These are phyloP conservation scores for Scytalopus superciliaris DNA, from an alignment of 2,113 vertebrate species.

Conservation along the genomic window DNA sequence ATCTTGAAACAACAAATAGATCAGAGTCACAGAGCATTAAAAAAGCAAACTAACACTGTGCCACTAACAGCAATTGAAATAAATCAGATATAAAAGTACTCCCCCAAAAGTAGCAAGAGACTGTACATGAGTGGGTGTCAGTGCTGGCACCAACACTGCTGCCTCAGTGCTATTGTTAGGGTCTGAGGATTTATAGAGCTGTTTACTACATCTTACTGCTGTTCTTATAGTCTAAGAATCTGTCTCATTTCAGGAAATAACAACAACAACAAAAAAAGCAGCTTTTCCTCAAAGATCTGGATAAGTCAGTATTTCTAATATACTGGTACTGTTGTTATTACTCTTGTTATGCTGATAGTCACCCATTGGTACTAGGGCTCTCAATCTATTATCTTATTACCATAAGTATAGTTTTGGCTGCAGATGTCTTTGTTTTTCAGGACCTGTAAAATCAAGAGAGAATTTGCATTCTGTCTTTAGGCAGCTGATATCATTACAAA, in stretches of 20 bases:
- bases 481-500: not conserved
- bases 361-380: not conserved
- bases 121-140: constrained; percentile 2
- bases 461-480: not conserved
- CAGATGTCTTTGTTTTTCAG: not conserved
- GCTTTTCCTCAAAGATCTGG: not conserved
- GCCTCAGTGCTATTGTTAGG: not conserved
- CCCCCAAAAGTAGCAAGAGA: not conserved
- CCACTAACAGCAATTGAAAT: not conserved
- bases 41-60: not conserved
- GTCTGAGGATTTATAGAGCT: not conserved
- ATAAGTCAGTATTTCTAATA: not conserved
- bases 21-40: not conserved
- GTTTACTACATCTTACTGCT: not conserved
- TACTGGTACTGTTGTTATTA: not conserved
- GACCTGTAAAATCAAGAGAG: not conserved
- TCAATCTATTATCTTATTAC: not conserved
- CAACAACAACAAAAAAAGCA: not conserved
- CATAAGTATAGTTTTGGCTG: not conserved
- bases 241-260: not conserved
- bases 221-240: not conserved
- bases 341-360: not conserved
- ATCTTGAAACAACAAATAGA: not conserved
- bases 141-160: not conserved
- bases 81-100: not conserved